Percentiles rank a stretch among this genome's conserved stretches.
Evolutionary conservation across 2,888 invertebrate genomes (phyloP).

Genomic region (Coremacera marginata): DNA sequence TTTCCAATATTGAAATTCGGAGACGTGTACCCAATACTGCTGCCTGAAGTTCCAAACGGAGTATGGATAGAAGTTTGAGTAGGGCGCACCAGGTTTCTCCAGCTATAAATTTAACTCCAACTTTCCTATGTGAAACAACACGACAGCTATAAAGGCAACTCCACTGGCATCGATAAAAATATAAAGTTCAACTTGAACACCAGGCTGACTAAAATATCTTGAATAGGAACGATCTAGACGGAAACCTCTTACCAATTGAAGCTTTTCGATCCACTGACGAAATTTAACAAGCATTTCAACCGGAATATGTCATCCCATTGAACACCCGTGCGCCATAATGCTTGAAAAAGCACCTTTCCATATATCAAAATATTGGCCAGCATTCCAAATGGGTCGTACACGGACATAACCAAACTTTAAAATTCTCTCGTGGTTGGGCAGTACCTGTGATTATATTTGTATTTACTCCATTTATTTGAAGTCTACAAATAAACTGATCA

Average conservation of each 20-base stretch:
- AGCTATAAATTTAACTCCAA: neutral
- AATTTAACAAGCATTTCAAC: neutral
- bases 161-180: constrained; percentile 10
- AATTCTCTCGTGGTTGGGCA: constrained; percentile 37
- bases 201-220: neutral
- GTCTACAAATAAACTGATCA: constrained; percentile 39
- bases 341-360: constrained; percentile 42
- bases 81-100: neutral
- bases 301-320: too few species aligned
- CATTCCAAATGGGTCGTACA: neutral
- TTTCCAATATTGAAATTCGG: too few species aligned
- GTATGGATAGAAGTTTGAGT: constrained; percentile 19
- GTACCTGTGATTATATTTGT: neutral
- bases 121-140: neutral
- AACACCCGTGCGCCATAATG: constrained; percentile 37
- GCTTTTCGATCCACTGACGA: too few species aligned
- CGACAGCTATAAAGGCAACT: neutral
- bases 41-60: constrained; percentile 3
- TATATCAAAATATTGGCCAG: constrained; percentile 28
- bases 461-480: constrained; percentile 2
- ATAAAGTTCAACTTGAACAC: neutral
- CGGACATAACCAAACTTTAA: constrained; percentile 33
- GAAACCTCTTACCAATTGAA: too few species aligned
- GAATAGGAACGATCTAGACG: too few species aligned
- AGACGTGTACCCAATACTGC: too few species aligned